Conservation (phyloP, 2,888 invertebrate species). For the Myopa testacea region DNA sequence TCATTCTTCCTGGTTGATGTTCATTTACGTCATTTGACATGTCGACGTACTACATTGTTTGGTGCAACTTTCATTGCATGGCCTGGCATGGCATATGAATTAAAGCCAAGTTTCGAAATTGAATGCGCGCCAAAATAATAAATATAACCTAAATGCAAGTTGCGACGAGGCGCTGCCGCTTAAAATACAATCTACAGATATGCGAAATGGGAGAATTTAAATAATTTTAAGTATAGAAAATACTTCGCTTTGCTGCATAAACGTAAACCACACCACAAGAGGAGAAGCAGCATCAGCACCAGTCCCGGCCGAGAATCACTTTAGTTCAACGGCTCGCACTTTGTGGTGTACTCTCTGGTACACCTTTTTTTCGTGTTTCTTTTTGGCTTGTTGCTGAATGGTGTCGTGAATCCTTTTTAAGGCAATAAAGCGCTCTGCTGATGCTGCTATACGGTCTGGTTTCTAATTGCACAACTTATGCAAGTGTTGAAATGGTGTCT, state of each 20-base stretch:
- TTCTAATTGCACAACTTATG: not conserved
- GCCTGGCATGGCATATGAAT: conserved; percentile 5
- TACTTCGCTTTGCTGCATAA: not conserved
- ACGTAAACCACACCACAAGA: too few relatives aligned
- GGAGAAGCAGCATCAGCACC: too few relatives aligned
- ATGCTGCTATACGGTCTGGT: not conserved
- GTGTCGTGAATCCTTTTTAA: not conserved
- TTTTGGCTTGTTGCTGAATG: not conserved
- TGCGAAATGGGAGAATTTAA: not conserved
- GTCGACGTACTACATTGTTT: not conserved
- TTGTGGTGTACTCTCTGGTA: not conserved
- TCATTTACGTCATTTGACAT: not conserved
- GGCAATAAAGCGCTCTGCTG: not conserved
- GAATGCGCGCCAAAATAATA: conserved; percentile 27
- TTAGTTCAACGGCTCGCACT: not conserved
- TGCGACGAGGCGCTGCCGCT: not conserved
- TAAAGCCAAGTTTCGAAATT: conserved; percentile 22
- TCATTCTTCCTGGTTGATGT: not conserved
- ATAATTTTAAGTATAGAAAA: conserved; percentile 7
- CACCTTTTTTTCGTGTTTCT: not conserved
- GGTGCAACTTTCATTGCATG: not conserved
- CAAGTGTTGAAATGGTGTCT: not conserved
- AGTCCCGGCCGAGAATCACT: not conserved
- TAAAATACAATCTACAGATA: not conserved
- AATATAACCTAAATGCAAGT: conserved; percentile 14